Percentiles rank a stretch among this genome's conserved stretches.
phyloP scores from a whole-genome alignment of 2,797 vertebrate species.

The Garrulus glandarius region DNA sequence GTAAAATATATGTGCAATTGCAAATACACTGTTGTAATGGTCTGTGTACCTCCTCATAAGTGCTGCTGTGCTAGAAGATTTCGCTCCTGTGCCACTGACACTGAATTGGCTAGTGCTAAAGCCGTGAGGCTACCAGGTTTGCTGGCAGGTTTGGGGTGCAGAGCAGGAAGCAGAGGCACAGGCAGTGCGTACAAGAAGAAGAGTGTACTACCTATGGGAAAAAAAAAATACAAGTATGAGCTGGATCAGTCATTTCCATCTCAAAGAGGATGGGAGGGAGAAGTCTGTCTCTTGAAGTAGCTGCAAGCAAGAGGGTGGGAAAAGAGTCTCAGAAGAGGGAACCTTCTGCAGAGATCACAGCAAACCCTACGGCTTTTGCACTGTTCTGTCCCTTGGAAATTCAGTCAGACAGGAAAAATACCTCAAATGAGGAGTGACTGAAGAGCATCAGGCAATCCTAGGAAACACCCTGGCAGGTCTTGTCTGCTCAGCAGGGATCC shows the following conservation, averaged over 20 bases:
- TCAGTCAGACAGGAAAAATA: neutral
- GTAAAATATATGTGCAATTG: neutral
- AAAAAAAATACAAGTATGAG: neutral
- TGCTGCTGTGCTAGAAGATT: neutral
- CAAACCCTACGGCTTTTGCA: neutral
- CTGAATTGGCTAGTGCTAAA: neutral
- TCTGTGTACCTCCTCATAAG: neutral
- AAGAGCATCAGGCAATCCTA: neutral
- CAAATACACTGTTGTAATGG: neutral
- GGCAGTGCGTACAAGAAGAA: neutral
- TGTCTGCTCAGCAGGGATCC: neutral
- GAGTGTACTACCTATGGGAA: neutral
- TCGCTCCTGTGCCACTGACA: neutral
- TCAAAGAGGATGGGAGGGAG: conserved; percentile 42
- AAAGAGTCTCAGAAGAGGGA: conserved; percentile 34
- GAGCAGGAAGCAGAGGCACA: neutral
- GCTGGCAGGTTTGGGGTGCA: neutral
- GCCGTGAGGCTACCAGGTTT: neutral
- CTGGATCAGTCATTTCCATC: conserved; percentile 33
- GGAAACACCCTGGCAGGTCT: neutral
- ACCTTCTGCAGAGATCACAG: conserved; percentile 55
- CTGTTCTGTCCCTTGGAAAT: conserved; percentile 8
- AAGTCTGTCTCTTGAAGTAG: conserved; percentile 37
- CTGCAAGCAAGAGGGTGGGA: conserved; percentile 19
- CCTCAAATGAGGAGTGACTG: neutral